phyloP scores from a whole-genome alignment of 2,113 vertebrate species.

The Thamnophis sirtalis region DNA sequence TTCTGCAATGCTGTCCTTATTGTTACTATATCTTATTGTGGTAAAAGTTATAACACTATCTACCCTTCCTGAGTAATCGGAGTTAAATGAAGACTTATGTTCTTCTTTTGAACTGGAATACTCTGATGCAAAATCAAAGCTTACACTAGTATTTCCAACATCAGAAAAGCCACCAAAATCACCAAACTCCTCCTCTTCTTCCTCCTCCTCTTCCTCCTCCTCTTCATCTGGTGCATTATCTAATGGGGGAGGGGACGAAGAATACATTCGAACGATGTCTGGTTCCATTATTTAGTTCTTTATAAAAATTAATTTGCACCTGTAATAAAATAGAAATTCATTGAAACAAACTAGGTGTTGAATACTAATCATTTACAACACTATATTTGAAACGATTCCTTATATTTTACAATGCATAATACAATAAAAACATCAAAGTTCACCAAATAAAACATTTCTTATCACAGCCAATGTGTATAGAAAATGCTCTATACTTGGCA shows the following conservation, averaged over 20 bases:
- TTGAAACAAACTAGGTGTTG: not conserved
- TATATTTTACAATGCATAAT: not conserved
- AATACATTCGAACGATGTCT: slow-evolving; percentile 82
- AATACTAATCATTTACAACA: not conserved
- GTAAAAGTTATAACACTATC: slow-evolving; percentile 72
- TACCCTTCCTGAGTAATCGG: slow-evolving; percentile 71
- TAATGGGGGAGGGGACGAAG: slow-evolving; percentile 82
- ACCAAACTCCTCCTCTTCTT: slow-evolving; percentile 88
- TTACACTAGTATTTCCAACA: slow-evolving; percentile 68
- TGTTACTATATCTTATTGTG: slow-evolving; percentile 68
- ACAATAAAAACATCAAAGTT: not conserved
- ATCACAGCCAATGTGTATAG: not conserved
- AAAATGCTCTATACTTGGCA: not conserved
- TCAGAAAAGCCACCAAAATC: slow-evolving; percentile 85
- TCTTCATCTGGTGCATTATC: slow-evolving; percentile 84
- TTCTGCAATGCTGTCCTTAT: slow-evolving; percentile 63
- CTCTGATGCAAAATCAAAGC: slow-evolving; percentile 72
- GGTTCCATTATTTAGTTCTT: slow-evolving; percentile 84
- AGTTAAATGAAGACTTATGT: slow-evolving; percentile 74
- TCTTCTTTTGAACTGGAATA: slow-evolving; percentile 67
- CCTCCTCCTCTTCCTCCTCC: slow-evolving; percentile 77
- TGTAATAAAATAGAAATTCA: slow-evolving; percentile 40
- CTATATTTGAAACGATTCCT: not conserved
- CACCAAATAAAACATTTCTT: not conserved
- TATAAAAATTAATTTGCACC: slow-evolving; percentile 69